These are phyloP conservation scores for Dipodomys merriami DNA, from an alignment of 2,113 vertebrate genomes.

Conservation along the genomic window DNA sequence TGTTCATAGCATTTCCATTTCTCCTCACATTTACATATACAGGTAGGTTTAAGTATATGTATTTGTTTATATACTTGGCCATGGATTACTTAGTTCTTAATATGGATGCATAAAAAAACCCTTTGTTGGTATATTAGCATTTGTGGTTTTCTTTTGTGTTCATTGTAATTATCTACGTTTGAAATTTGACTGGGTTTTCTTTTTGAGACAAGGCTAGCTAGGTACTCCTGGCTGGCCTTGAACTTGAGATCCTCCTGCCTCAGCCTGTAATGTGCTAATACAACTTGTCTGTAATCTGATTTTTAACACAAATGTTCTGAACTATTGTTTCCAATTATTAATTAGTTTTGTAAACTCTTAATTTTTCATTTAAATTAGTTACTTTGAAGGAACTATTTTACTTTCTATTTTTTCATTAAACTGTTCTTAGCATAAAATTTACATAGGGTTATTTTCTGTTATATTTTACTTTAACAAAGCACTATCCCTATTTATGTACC, in stretches of 20 bases:
- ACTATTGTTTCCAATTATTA: not conserved
- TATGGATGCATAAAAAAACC: not conserved
- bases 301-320: no score
- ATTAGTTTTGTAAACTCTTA: constrained; percentile 3
- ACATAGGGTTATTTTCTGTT: not conserved
- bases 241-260: no score
- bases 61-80: not conserved
- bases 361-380: constrained; percentile 22
- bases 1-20: not conserved
- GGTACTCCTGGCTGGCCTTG: no score
- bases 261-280: no score
- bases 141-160: constrained; percentile 1
- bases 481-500: not conserved
- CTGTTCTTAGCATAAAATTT: not conserved
- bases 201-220: no score
- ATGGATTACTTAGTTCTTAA: not conserved
- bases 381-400: no score
- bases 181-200: not conserved
- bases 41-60: not conserved
- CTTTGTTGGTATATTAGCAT: not conserved
- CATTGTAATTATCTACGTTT: not conserved
- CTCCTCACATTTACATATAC: not conserved
- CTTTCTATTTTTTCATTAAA: not conserved
- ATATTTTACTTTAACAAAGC: not conserved
- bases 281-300: not conserved